Evolutionary conservation across 1,140 invertebrate genomes (phyloP).

Genomic region (Laupala kohalensis): DNA sequence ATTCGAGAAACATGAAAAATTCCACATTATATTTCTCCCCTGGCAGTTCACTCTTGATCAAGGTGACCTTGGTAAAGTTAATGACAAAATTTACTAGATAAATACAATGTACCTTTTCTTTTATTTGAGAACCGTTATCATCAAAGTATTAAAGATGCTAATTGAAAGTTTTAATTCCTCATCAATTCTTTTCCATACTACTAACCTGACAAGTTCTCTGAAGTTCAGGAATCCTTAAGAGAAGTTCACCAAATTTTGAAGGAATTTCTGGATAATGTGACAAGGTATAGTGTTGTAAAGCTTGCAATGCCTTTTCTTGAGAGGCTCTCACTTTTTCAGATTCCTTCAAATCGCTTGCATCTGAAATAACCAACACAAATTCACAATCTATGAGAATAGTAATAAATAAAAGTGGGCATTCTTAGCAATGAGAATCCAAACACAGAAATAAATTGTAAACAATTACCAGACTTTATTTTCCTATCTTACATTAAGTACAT

Average conservation of each 20-base stretch:
- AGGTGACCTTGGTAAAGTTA: no score
- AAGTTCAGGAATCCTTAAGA: constrained; percentile 84
- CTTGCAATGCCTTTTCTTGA: constrained; percentile 86
- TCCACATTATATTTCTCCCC: no score
- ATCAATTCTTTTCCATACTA: background rate
- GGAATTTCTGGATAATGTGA: constrained; percentile 83
- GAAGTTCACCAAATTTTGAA: constrained; percentile 86
- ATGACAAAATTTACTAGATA: no score
- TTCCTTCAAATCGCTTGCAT: constrained; percentile 82
- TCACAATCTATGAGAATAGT: no score
- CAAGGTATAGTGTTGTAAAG: constrained; percentile 80
- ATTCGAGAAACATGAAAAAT: no score
- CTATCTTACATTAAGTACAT: constrained; percentile 2
- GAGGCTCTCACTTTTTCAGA: constrained; percentile 81
- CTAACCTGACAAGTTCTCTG: constrained; percentile 80
- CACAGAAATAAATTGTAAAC: no score
- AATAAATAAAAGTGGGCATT: no score
- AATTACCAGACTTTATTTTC: no score
- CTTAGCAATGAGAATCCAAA: background rate
- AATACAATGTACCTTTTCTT: constrained; percentile 9
- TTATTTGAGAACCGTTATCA: background rate
- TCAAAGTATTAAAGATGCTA: background rate
- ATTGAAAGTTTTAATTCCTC: background rate
- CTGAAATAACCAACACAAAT: no score
- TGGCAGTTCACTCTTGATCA: no score